Evolutionary conservation across 2,113 vertebrate genomes (phyloP).

Genomic region (Climacteris rufus): DNA sequence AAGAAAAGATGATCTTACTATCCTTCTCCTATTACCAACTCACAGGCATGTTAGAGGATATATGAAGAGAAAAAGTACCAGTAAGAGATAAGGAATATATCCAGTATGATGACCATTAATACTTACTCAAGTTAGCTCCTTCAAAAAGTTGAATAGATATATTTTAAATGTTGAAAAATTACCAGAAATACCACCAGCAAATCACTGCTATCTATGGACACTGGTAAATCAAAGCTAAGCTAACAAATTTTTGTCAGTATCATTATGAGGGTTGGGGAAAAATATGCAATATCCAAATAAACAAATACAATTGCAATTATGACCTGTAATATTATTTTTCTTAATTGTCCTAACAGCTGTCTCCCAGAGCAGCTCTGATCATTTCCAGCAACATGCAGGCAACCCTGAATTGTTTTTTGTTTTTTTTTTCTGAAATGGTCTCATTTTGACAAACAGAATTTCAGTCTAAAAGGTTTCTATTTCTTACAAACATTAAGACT

Average conservation of each 20-base stretch:
- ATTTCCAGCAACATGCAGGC: background rate
- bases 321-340: background rate
- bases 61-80: background rate
- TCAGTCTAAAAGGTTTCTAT: background rate
- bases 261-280: background rate
- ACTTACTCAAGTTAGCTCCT: background rate
- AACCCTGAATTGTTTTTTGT: background rate
- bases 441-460: background rate
- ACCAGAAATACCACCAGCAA: background rate
- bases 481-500: background rate
- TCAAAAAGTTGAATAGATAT: background rate
- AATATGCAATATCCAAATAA: background rate
- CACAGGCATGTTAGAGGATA: background rate
- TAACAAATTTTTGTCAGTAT: background rate
- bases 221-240: background rate
- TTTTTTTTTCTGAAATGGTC: background rate
- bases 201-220: background rate
- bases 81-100: background rate
- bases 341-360: background rate
- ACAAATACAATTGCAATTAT: background rate
- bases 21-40: background rate
- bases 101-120: background rate
- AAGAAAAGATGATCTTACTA: background rate
- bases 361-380: background rate
- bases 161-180: background rate